Conservation (phyloP, 2,113 vertebrate genomes). For the Narcine bancroftii region DNA sequence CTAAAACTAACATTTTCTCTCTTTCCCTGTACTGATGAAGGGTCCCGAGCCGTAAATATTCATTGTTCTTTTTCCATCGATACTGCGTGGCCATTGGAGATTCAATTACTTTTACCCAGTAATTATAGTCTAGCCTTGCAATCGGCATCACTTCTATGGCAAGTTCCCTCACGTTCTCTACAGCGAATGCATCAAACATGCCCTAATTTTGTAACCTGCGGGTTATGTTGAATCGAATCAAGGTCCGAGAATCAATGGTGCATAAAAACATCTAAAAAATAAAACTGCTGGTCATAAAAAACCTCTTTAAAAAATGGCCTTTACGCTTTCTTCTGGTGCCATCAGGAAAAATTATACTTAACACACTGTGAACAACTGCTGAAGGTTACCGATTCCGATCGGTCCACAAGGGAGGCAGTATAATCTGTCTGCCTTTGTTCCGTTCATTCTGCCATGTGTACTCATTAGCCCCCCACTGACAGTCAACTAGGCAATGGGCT, state of each 20-base stretch:
- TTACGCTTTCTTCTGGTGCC: slow-evolving; percentile 43
- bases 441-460: slow-evolving; percentile 57
- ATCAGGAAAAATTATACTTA: slow-evolving; percentile 45
- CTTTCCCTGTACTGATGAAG: no score
- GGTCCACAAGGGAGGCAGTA: slow-evolving; percentile 53
- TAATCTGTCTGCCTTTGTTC: slow-evolving; percentile 66
- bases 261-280: background rate
- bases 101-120: no score
- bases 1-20: no score
- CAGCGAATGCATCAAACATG: background rate
- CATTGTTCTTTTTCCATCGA: no score
- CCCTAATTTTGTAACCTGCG: background rate
- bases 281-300: background rate
- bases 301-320: background rate
- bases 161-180: background rate
- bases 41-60: no score
- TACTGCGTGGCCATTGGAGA: no score
- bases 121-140: background rate
- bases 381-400: slow-evolving; percentile 57
- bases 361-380: slow-evolving; percentile 46
- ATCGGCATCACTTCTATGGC: background rate
- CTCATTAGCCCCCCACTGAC: slow-evolving; percentile 66
- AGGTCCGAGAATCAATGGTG: no score
- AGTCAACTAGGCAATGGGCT: slow-evolving; percentile 63
- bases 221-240: background rate